Percentiles rank a stretch among this genome's conserved stretches.
Evolutionary conservation across 2,888 invertebrate species (phyloP).

Genomic region (Belgica antarctica): DNA sequence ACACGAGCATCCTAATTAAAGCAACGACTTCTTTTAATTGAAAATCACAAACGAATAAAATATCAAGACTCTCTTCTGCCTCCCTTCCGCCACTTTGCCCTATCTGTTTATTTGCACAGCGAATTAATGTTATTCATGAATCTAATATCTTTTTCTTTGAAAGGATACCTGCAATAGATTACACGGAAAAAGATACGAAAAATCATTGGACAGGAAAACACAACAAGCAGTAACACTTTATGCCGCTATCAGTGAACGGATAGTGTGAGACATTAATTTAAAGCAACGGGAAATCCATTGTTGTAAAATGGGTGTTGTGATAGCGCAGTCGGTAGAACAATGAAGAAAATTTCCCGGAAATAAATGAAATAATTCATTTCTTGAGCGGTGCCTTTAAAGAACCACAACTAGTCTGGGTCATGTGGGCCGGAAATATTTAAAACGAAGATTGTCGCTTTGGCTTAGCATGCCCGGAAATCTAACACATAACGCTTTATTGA

Average conservation of each 20-base stretch:
- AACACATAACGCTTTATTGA: not conserved
- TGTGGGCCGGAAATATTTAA: not conserved
- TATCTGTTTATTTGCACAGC: too few species aligned
- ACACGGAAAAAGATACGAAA: not conserved
- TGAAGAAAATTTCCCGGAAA: too few species aligned
- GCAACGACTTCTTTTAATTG: not conserved
- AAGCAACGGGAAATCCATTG: constrained; percentile 38
- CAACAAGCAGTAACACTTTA: constrained; percentile 31
- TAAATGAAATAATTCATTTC: constrained; percentile 7
- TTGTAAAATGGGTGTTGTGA: constrained; percentile 7
- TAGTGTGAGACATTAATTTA: constrained; percentile 39
- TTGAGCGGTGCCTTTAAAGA: too few species aligned
- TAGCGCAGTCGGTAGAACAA: constrained; percentile 1
- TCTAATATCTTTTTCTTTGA: too few species aligned
- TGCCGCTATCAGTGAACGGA: constrained; percentile 25
- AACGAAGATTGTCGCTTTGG: too few species aligned
- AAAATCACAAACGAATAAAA: not conserved
- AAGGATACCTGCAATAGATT: constrained; percentile 25
- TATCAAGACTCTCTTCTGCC: not conserved
- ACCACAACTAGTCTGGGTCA: not conserved
- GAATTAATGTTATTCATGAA: too few species aligned
- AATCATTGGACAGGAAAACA: not conserved
- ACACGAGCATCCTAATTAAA: not conserved
- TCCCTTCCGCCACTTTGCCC: not conserved
- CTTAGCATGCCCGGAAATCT: not conserved